Base-by-base conservation (phyloP, 1,140 invertebrate genomes). In the Whitmania pigra region DNA sequence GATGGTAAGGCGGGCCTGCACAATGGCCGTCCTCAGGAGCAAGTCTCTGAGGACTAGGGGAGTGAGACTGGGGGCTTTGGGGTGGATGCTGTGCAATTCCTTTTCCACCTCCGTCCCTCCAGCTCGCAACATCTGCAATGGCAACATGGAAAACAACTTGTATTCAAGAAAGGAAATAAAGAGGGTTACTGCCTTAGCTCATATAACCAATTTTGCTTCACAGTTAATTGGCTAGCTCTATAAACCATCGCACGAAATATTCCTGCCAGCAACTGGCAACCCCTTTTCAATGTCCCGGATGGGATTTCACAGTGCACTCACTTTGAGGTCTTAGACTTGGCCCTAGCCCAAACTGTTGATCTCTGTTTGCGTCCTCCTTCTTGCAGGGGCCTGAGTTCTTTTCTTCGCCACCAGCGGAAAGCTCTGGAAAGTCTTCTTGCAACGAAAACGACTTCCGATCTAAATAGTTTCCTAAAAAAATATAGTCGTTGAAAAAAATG, bases 311-410 rank as follows among this genome's bases (percentile, higher is more conserved):
- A 63, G 9, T 0, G 7, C 0, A 53, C 69, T 70, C 27, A 70
- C 69, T 70, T 84, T 90, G 88, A 76, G 89, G 89, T 76, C 88
- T 86, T 80, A 90, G 85, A 84, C 88, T 89, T 82, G 88, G 87
- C 76, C 88, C 88, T 79, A 88, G 88, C 79, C 88, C 87, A 85
- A 87, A 89, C 81, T 87, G 88, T 80, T 84, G 85, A 79, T 85
- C 86, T 81, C 83, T 81, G 75, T 68, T 76, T 57, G 78, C 79
- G 72, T 79, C 79, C 74, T 78, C 78, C 72, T 79, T 79, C 74
- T 79, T 80, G 69, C 57, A 63, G 78, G 74, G 76, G 77, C 77
- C 75, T 76, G 76, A 74, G 69, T 22, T 63, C 53, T 53, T 79
- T 75, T 80, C 77, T 77, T 81, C 77, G 77, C 79, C 82, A 76